These are phyloP conservation scores for Cliona cf. orientalis DNA, from an alignment of 37 sponge, comb jelly and placozoan species.

Conservation along the genomic window DNA sequence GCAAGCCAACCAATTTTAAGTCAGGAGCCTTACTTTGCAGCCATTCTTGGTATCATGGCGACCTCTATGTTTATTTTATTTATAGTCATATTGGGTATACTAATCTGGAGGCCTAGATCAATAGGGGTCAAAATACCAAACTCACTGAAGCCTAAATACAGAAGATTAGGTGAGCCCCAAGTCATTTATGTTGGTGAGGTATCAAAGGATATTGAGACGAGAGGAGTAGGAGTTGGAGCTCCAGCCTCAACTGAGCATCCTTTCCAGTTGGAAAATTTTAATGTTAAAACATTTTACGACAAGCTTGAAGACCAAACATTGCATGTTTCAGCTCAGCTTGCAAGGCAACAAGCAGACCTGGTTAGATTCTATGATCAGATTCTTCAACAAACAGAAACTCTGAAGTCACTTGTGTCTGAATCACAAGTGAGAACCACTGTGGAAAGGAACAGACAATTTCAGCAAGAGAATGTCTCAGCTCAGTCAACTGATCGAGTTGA, in stretches of 20 bases:
- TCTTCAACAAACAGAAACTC: not conserved
- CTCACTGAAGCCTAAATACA: not conserved
- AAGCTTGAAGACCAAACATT: slow-evolving; percentile 25
- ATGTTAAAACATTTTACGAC: slow-evolving; percentile 7
- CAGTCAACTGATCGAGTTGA: not conserved
- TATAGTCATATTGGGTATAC: not conserved
- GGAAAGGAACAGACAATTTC: not conserved
- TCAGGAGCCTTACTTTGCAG: slow-evolving; percentile 11
- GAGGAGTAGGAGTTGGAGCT: slow-evolving; percentile 5
- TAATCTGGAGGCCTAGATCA: slow-evolving; percentile 5
- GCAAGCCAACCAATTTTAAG: not conserved
- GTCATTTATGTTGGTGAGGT: not conserved
- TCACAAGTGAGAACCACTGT: not conserved
- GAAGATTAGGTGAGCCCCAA: not conserved
- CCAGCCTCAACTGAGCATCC: not conserved
- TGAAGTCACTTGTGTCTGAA: slow-evolving; percentile 7
- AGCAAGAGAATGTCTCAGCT: not conserved
- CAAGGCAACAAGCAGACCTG: not conserved
- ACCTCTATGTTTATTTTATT: not conserved
- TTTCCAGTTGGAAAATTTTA: slow-evolving; percentile 12
- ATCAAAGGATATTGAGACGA: not conserved
- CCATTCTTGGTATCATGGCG: not conserved
- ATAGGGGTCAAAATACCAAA: not conserved
- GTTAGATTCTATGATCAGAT: slow-evolving; percentile 2
- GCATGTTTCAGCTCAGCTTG: slow-evolving; percentile 8